phyloP scores from a whole-genome alignment of 2,888 invertebrate genomes.

The Stictocephala bisonia region DNA sequence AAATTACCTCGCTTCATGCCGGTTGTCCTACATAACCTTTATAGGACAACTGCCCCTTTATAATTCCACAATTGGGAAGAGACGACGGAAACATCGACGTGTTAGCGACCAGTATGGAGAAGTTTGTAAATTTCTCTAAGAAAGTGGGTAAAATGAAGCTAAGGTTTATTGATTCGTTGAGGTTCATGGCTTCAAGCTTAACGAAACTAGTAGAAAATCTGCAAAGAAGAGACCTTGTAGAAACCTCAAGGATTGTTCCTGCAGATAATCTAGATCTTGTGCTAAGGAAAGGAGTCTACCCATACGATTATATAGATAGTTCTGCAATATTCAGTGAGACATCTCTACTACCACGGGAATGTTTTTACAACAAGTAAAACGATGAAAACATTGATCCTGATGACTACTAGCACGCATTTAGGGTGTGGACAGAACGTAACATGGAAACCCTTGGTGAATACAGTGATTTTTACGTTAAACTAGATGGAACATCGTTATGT shows the following conservation, averaged over 20 bases:
- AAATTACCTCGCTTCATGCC: too few relatives aligned
- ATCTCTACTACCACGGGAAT: slow-evolving; percentile 54
- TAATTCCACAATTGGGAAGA: too few relatives aligned
- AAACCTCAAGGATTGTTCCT: background rate
- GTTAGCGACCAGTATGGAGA: too few relatives aligned
- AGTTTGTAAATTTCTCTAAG: too few relatives aligned
- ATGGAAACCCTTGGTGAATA: slow-evolving; percentile 61
- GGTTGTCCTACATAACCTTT: too few relatives aligned
- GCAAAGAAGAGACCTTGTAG: background rate
- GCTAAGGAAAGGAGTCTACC: slow-evolving; percentile 45
- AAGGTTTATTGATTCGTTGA: background rate
- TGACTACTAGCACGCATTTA: slow-evolving; percentile 61
- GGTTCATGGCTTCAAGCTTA: slow-evolving; percentile 1
- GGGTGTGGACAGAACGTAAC: slow-evolving; percentile 61
- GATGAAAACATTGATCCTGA: slow-evolving; percentile 55
- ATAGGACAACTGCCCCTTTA: too few relatives aligned
- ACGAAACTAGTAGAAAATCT: slow-evolving; percentile 6
- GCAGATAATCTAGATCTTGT: background rate
- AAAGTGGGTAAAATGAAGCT: slow-evolving; percentile 16
- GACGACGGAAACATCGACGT: too few relatives aligned
- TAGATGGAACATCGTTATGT: slow-evolving; percentile 41
- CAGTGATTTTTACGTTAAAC: slow-evolving; percentile 47
- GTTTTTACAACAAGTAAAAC: slow-evolving; percentile 57
- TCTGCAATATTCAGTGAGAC: slow-evolving; percentile 46
- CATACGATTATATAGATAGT: slow-evolving; percentile 55